Base-by-base conservation (phyloP, 2,113 vertebrate species). In the Oplegnathus fasciatus region DNA sequence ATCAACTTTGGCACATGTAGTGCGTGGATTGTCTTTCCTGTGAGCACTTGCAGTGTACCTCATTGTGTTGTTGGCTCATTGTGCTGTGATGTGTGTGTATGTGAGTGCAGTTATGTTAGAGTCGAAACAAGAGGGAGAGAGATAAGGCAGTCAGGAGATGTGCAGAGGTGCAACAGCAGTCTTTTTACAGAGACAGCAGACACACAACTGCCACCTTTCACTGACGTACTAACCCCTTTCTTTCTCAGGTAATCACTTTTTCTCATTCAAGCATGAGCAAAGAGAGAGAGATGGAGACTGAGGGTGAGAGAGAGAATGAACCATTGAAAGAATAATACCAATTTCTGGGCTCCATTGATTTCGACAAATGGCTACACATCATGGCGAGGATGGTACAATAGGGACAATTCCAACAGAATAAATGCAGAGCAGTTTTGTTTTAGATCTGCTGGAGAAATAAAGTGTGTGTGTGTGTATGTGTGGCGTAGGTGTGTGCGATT, bases 291-390 rank as follows among this genome's bases (percentile, higher is more conserved):
- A 17, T 40, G 28, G 32, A 58, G 61, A 62, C 48, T 8, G 34
- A 9, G 52, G 34, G 18, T 11, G 61, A 44, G 71, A 55, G 72
- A 85, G 82, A 84, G 54, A 86, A 85, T 83, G 71, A 91, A 90
- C 61, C 83, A 76, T 60, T 85, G 86, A 86, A 91, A 90, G 69
- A 86, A 82, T 87, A 89, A 90, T 86, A 86, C 74, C 81, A 82
- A 78, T 90, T 92, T 91, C 85, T 86, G 78, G 84, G 83, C 88
- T 81, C 83, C 80, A 87, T 85, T 92, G 89, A 92, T 92, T 93
- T 92, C 58, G 46, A 84, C 85, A 91, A 92, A 92, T 85, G 85
- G 85, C 89, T 67, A 58, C 82, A 84, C 80, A 85, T 91, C 84
- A 85, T 66, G 73, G 67, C 30, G 15, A 65, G 44, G 57, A 82